These are phyloP conservation scores for Aricia agestis DNA, from an alignment of 1,140 invertebrate species.

Conservation along the genomic window DNA sequence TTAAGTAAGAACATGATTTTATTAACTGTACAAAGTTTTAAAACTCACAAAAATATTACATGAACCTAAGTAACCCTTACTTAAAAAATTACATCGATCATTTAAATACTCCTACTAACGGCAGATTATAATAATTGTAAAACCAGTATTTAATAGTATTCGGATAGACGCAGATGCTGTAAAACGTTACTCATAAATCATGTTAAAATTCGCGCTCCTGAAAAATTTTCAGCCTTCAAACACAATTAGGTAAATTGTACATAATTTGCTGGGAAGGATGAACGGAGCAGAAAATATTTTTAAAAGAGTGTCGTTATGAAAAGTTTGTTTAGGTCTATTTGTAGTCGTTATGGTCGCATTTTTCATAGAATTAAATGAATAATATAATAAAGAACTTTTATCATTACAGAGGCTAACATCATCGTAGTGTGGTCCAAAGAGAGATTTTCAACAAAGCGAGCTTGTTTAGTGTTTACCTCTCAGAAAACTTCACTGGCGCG, in stretches of 20 bases:
- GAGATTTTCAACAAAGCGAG: no score
- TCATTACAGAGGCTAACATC: no score
- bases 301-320: not conserved
- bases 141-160: not conserved
- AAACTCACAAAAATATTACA: no score
- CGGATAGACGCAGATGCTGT: not conserved
- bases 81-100: no score
- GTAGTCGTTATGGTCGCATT: not conserved
- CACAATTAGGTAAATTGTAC: constrained; percentile 10
- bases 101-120: not conserved
- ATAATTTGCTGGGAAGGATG: not conserved
- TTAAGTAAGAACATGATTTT: no score
- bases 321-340: not conserved
- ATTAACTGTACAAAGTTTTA: no score
- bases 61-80: no score
- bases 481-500: no score
- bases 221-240: not conserved
- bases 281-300: not conserved
- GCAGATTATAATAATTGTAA: not conserved
- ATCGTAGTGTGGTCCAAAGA: no score
- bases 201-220: not conserved
- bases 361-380: not conserved
- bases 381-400: not conserved
- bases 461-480: no score
- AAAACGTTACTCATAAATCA: constrained; percentile 7